Evolutionary conservation across 1,140 invertebrate species (phyloP), one percentile per base, ranked within the genome.

Genomic region (Psilanteris sp.): DNA sequence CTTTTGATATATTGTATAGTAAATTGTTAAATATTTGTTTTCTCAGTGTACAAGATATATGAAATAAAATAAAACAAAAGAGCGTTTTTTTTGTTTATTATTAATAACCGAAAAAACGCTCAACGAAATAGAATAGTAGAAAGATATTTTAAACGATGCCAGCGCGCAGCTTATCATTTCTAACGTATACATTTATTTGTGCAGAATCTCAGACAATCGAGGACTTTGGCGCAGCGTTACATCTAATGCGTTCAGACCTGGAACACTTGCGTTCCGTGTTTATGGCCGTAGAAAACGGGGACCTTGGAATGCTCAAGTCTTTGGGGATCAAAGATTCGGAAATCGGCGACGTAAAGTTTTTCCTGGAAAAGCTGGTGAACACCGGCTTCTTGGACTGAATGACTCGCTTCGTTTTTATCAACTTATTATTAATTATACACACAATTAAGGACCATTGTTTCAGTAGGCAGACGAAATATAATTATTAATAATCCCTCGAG

Each of bases 121-220:
- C n/a, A n/a, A n/a, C n/a, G n/a, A n/a, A n/a, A n/a, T n/a, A n/a
- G n/a, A n/a, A n/a, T n/a, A n/a, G n/a, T n/a, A n/a, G n/a, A n/a
- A n/a, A n/a, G n/a, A n/a, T n/a, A n/a, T n/a, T n/a, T n/a, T n/a
- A n/a, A n/a, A n/a, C n/a, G n/a, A n/a, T n/a, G n/a, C n/a, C n/a
- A n/a, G n/a, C n/a, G n/a, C n/a, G n/a, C n/a, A n/a, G n/a, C n/a
- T n/a, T n/a, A n/a, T n/a, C n/a, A n/a, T n/a, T n/a, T n/a, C n/a
- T n/a, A n/a, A n/a, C n/a, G n/a, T n/a, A n/a, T n/a, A n/a, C n/a
- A n/a, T n/a, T n/a, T n/a, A n/a, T n/a, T n/a, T n/a, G n/a, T n/a
- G n/a, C 91, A 97, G 97, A 98, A 90, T 98, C 96, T 8, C 96
- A 98, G 89, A 98, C 97, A 6, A 96, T 98, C 82, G 96, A 98